phyloP scores from a whole-genome alignment of 2,888 invertebrate genomes.

The Latrodectus elegans region DNA sequence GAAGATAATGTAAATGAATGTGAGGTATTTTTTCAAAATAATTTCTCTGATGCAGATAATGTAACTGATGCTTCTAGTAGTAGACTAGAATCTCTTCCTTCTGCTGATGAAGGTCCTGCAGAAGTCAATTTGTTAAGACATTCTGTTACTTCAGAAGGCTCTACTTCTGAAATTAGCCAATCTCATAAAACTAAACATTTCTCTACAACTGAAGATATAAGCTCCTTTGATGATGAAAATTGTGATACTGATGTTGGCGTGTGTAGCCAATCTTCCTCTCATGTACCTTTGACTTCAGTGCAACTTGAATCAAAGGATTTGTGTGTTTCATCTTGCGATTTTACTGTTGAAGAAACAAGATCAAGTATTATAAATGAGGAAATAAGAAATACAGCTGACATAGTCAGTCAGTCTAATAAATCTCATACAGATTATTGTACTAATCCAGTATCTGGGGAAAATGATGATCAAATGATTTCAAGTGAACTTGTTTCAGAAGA shows the following conservation, averaged over 20 bases:
- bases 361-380: not conserved
- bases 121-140: not conserved
- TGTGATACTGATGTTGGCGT: not conserved
- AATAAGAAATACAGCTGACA: conserved; percentile 9
- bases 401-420: conserved; percentile 50
- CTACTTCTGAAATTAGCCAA: conserved; percentile 45
- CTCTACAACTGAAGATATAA: not conserved
- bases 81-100: not conserved
- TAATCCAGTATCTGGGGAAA: conserved; percentile 3
- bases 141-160: conserved; percentile 16
- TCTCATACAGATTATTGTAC: not conserved
- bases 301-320: conserved; percentile 8
- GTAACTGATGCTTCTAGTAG: not conserved
- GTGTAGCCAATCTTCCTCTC: conserved; percentile 42
- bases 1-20: conserved; percentile 15
- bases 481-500: conserved; percentile 25
- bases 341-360: not conserved
- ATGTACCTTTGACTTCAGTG: not conserved
- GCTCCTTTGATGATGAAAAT: not conserved
- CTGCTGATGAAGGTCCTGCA: not conserved
- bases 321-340: conserved; percentile 51
- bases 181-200: conserved; percentile 23
- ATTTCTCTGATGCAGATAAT: not conserved
- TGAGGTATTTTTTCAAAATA: conserved; percentile 20
- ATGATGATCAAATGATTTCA: conserved; percentile 12